phyloP scores from a whole-genome alignment of 1,140 invertebrate species.

The Drosophila quadrilineata region DNA sequence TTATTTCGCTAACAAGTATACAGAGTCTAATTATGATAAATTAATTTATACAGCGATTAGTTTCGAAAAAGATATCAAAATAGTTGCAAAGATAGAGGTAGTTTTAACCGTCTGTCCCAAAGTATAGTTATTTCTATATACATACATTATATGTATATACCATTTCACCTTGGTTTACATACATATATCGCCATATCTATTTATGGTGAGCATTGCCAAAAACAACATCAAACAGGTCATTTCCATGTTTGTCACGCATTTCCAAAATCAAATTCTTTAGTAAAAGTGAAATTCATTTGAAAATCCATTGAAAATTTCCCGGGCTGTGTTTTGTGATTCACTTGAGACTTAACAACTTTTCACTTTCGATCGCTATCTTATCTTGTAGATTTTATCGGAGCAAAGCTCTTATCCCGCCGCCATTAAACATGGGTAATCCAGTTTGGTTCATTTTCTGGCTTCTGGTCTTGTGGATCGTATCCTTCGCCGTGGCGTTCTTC shows the following conservation, averaged over 20 bases:
- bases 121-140: background rate
- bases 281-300: conserved; percentile 53
- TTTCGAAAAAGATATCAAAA: background rate
- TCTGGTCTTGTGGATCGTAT: conserved; percentile 88
- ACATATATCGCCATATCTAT: conserved; percentile 12
- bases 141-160: background rate
- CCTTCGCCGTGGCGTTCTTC: conserved; percentile 87
- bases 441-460: conserved; percentile 90
- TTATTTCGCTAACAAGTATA: background rate
- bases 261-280: conserved; percentile 17
- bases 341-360: too few species aligned
- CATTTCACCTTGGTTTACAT: too few species aligned
- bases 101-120: background rate
- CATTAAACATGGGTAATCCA: conserved; percentile 81
- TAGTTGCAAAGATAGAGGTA: background rate
- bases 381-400: conserved; percentile 35
- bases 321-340: too few species aligned
- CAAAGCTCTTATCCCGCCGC: conserved; percentile 33
- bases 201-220: conserved; percentile 28
- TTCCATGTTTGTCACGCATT: conserved; percentile 62
- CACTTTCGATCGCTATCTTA: conserved; percentile 51
- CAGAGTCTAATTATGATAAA: conserved; percentile 5
- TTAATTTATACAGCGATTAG: background rate
- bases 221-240: conserved; percentile 43
- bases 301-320: conserved; percentile 8